These are phyloP conservation scores for Mormyrops attenuatus DNA, from an alignment of 2,797 vertebrate genomes.

Conservation along the genomic window DNA sequence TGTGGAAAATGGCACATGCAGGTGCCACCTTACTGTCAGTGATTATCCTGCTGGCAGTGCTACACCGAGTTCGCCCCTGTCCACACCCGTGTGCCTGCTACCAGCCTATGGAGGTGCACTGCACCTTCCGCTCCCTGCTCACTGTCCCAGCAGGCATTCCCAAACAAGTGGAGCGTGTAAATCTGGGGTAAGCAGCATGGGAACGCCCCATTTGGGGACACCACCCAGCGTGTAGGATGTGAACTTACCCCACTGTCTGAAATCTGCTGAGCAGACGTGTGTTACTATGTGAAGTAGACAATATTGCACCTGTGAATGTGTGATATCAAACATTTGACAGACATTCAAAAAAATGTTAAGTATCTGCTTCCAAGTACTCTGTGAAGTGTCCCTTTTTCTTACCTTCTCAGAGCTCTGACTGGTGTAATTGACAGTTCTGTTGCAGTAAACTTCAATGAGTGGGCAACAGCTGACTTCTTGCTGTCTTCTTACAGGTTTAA, in stretches of 20 bases:
- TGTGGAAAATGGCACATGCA: constrained; percentile 36
- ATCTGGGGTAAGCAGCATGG: constrained; percentile 73
- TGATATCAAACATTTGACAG: background rate
- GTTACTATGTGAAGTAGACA: background rate
- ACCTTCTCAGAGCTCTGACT: background rate
- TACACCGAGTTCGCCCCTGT: constrained; percentile 46
- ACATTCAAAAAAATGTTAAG: background rate
- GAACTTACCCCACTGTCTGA: background rate
- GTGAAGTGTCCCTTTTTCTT: background rate
- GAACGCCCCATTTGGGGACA: background rate
- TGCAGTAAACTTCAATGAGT: background rate
- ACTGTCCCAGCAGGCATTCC: constrained; percentile 66
- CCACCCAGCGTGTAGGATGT: background rate
- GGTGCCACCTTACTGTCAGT: constrained; percentile 55
- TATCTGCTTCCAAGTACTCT: background rate
- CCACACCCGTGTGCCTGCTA: constrained; percentile 83
- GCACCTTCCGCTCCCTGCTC: constrained; percentile 83
- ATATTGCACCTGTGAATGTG: background rate
- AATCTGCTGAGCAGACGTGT: constrained; percentile 6
- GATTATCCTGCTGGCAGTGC: constrained; percentile 46
- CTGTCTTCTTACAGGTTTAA: constrained; percentile 71
- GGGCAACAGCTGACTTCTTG: background rate
- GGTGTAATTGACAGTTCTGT: background rate
- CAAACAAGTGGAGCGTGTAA: constrained; percentile 75
- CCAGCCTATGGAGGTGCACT: constrained; percentile 80